A percentile compares a stretch with the other conserved stretches of the same genome.
Evolutionary conservation across 2,797 vertebrate genomes (phyloP).

Genomic region (Triplophysa bombifrons): DNA sequence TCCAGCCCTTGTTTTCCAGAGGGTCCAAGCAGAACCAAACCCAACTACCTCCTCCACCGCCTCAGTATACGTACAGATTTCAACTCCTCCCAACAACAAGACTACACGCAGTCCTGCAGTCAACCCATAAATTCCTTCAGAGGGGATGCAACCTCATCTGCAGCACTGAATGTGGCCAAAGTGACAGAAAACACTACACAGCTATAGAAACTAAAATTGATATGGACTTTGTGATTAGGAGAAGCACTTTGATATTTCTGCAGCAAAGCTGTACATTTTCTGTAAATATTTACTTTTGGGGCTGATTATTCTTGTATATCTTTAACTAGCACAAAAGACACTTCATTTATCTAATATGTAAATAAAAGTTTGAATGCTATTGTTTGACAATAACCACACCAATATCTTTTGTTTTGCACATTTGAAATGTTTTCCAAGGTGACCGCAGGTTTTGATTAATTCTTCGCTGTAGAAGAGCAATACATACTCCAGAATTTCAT

Average conservation of each 20-base stretch:
- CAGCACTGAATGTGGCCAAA: conserved; percentile 47
- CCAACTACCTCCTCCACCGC: conserved; percentile 64
- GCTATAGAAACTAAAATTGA: background rate
- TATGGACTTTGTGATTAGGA: background rate
- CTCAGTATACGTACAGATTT: conserved; percentile 71
- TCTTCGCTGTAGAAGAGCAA: conserved; percentile 1
- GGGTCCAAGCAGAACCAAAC: conserved; percentile 70
- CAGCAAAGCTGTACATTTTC: conserved; percentile 21
- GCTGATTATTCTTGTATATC: conserved; percentile 13
- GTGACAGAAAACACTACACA: conserved; percentile 2
- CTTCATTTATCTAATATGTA: conserved; percentile 28
- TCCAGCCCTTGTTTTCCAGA: conserved; percentile 76
- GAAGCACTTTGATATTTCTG: conserved; percentile 13
- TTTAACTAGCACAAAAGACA: conserved; percentile 5
- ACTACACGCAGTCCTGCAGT: conserved; percentile 51
- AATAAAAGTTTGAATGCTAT: conserved; percentile 17
- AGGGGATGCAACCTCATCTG: conserved; percentile 1
- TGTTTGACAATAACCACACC: background rate
- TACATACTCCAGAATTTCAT: background rate
- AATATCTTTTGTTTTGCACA: conserved; percentile 28
- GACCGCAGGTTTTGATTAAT: conserved; percentile 1
- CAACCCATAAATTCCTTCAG: conserved; percentile 5
- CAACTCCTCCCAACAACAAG: conserved; percentile 48
- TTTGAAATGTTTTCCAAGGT: background rate
- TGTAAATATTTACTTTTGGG: conserved; percentile 39